A percentile compares a stretch with the other conserved stretches of the same genome.
Conservation (phyloP, 2,888 invertebrate species). For the Amphimallon solstitiale region DNA sequence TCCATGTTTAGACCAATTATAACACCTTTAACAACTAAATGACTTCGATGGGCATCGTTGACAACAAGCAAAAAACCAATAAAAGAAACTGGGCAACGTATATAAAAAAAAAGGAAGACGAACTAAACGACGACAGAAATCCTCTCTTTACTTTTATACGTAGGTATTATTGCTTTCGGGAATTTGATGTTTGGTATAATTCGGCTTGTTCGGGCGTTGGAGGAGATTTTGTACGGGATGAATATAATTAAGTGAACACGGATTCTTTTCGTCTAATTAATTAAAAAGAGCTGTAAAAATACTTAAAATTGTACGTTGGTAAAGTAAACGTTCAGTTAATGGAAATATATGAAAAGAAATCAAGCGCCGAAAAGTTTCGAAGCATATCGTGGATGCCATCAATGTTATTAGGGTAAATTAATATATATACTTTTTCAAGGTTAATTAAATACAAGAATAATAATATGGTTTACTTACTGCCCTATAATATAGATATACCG, state of each 20-base stretch:
- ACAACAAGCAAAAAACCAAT: constrained; percentile 50
- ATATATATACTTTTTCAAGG: constrained; percentile 5
- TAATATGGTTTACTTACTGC: too few species aligned
- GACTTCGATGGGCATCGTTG: constrained; percentile 61
- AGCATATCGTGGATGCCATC: constrained; percentile 2
- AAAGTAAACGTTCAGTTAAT: constrained; percentile 2
- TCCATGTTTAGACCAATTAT: constrained; percentile 64
- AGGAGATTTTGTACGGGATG: constrained; percentile 4
- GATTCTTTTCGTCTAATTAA: constrained; percentile 31
- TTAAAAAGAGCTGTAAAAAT: constrained; percentile 27
- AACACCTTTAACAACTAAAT: constrained; percentile 64
- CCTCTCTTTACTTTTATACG: too few species aligned
- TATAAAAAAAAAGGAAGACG: constrained; percentile 2
- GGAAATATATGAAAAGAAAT: constrained; percentile 14
- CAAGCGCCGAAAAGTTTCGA: neutral
- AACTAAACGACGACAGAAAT: neutral
- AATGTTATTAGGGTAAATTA: constrained; percentile 24
- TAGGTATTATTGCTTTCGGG: neutral
- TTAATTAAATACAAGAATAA: too few species aligned
- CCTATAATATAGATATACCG: too few species aligned
- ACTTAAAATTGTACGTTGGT: constrained; percentile 5
- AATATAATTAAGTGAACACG: constrained; percentile 29
- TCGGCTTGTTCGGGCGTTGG: neutral
- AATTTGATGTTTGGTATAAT: constrained; percentile 5
- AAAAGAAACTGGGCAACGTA: constrained; percentile 33